Percentiles rank a stretch among this genome's conserved stretches.
Evolutionary conservation across 2,113 vertebrate genomes (phyloP).

Genomic region (Cyprinodon brontotheroides): DNA sequence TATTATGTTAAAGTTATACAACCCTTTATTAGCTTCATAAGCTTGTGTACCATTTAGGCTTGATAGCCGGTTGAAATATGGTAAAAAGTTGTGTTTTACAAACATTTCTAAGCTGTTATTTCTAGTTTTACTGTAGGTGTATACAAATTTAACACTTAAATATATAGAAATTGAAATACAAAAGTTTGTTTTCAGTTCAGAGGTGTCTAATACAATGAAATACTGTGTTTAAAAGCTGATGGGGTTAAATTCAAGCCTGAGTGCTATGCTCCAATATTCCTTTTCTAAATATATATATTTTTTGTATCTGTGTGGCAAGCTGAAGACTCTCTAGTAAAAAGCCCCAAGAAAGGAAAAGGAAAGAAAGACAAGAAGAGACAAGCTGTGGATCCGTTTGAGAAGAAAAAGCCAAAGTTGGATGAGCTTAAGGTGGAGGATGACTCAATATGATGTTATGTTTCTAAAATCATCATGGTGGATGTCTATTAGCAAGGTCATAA

Average conservation of each 20-base stretch:
- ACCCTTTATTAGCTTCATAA: too few species aligned
- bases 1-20: too few species aligned
- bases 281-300: not conserved
- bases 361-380: conserved; percentile 84
- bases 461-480: not conserved
- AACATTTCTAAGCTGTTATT: too few species aligned
- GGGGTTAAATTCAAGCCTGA: conserved; percentile 70
- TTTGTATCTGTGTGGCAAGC: conserved; percentile 55
- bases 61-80: too few species aligned
- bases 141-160: too few species aligned
- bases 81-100: too few species aligned
- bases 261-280: conserved; percentile 58
- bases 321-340: conserved; percentile 84
- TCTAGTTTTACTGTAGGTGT: too few species aligned
- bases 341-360: conserved; percentile 81
- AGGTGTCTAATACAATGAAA: conserved; percentile 21
- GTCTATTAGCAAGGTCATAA: not conserved
- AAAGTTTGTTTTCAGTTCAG: not conserved
- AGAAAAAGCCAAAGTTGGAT: conserved; percentile 89
- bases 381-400: conserved; percentile 79
- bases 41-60: too few species aligned
- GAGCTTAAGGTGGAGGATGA: conserved; percentile 85
- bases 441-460: not conserved
- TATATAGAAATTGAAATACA: too few species aligned
- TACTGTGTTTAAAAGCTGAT: conserved; percentile 18